phyloP scores from a whole-genome alignment of 2,888 invertebrate genomes.

The Pelosia muscerda region DNA sequence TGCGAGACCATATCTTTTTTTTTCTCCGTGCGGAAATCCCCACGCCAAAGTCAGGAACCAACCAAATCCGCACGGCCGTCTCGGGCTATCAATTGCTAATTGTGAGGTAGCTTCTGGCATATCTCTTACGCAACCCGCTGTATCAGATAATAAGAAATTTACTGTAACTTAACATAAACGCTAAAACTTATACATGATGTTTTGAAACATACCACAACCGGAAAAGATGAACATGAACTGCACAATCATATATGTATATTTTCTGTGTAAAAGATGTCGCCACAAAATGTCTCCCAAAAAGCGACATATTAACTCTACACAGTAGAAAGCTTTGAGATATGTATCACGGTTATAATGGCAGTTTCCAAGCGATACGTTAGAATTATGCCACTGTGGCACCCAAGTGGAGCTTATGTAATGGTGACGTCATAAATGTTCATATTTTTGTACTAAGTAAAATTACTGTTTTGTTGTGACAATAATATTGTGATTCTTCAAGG shows the following conservation, averaged over 20 bases:
- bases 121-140: no score
- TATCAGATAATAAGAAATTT: no score
- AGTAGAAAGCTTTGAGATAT: slow-evolving; percentile 6
- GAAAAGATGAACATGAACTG: no score
- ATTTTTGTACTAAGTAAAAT: slow-evolving; percentile 6
- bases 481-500: slow-evolving; percentile 1
- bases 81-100: no score
- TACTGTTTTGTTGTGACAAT: slow-evolving; percentile 12
- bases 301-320: neutral
- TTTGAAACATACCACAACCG: no score
- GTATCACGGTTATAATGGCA: slow-evolving; percentile 23
- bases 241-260: neutral
- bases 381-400: slow-evolving; percentile 27
- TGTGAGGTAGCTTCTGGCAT: no score
- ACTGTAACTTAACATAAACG: no score
- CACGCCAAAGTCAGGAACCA: no score
- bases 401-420: slow-evolving; percentile 23
- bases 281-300: slow-evolving; percentile 9
- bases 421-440: slow-evolving; percentile 27
- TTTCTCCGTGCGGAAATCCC: no score
- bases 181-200: no score
- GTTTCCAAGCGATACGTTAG: slow-evolving; percentile 33
- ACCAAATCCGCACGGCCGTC: no score
- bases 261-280: slow-evolving; percentile 5
- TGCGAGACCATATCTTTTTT: no score